Evolutionary conservation across 2,113 vertebrate species (phyloP).

Genomic region (Grallaria varia): DNA sequence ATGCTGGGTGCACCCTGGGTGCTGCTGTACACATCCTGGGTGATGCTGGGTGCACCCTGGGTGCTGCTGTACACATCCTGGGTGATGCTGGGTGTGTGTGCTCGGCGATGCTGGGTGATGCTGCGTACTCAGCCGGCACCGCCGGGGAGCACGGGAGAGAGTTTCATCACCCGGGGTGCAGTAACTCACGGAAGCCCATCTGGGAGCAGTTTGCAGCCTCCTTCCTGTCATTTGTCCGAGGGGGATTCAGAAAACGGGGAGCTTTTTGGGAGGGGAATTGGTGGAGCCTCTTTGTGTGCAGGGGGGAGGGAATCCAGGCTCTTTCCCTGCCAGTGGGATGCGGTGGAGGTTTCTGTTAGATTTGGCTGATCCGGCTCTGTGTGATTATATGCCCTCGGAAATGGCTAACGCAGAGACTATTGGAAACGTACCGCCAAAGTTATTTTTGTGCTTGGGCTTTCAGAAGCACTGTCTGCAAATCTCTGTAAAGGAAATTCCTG

Average conservation of each 20-base stretch:
- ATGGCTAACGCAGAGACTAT: not conserved
- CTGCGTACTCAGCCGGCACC: not conserved
- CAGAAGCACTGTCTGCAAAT: slow-evolving; percentile 18
- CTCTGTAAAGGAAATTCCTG: slow-evolving; percentile 52
- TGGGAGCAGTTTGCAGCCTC: not conserved
- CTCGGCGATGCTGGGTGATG: not conserved
- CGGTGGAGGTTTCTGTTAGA: not conserved
- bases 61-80: not conserved
- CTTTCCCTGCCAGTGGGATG: not conserved
- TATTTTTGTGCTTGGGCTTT: slow-evolving; percentile 42
- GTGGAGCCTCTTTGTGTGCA: slow-evolving; percentile 1
- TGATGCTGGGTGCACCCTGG: not conserved
- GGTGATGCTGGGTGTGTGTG: not conserved
- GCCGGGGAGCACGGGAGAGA: not conserved
- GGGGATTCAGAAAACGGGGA: not conserved
- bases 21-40: not conserved
- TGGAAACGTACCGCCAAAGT: slow-evolving; percentile 22
- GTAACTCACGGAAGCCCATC: not conserved
- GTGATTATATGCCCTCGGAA: slow-evolving; percentile 30
- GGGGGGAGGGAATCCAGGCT: not conserved
- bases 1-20: not conserved
- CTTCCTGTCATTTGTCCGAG: fast-evolving
- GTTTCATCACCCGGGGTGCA: not conserved
- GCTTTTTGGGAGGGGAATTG: not conserved
- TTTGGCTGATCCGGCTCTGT: not conserved